Base-by-base conservation (phyloP, 2,797 vertebrate genomes). In the Monodelphis domestica region DNA sequence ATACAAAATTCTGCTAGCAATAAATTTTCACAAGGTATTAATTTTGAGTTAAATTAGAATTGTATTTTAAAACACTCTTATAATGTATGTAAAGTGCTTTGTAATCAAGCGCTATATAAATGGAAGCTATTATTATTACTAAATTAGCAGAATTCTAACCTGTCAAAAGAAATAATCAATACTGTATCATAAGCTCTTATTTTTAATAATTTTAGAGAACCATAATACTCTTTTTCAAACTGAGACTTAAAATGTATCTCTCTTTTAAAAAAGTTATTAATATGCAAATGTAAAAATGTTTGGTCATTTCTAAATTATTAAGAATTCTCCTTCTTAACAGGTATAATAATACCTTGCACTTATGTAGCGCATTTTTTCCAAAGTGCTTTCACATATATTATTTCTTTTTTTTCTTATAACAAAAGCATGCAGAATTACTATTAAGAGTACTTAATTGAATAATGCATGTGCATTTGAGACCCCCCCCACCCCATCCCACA, bases 1-100 rank as follows among this genome's bases (percentile, higher is more conserved):
- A 96, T 97, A 98, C 89, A 97, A 97, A 98, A 98, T 97, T 95
- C 88, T 95, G 87, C 95, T 94, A 96, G 88, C 51, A 93, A 95
- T 89, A 95, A 88, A 95, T 84, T 95, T 94, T 54, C 63, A 94
- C 17, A 92, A 91, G 95, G 55, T 95, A 63, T 95, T 38, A 87
- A 63, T 96, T 93, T 95, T 97, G 95, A 95, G 90, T 96, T 95
- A 98, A 97, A 87, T 89, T 54, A 97, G 93, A 93, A 96, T 91
- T 97, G 97, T 98, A 89, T 95, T 97, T 97, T 97, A 96, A 97
- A 98, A 50, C 38, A 84, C 38, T 50, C 15, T 84, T 50, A 84
- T 50, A 50, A 84, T 84, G 24, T 84, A 84, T 50, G 70, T 26
- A 50, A 84, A 84, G 70, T 84, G 70, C 70, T 84, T 84, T 84